Base-by-base conservation (phyloP, 2,888 invertebrate species). In the Archips crataeganus region DNA sequence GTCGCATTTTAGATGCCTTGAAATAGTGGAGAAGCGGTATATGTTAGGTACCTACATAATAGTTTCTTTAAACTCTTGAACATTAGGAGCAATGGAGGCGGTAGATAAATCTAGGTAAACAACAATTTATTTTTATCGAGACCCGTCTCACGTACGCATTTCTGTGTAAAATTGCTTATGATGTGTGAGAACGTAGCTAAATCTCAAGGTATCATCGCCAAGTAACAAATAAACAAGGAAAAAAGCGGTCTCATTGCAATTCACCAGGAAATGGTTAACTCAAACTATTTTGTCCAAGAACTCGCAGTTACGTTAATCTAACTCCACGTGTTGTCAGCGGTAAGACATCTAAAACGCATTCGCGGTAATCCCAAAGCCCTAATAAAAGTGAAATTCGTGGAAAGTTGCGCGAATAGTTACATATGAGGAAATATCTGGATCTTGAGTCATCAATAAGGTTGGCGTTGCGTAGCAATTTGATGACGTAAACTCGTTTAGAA, bases 301-400 rank as follows among this genome's bases (percentile, higher is more conserved):
- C 73, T 59, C 47, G 62, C 36, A 63, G 49, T 9, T 36, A 36
- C 34, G 42, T 10, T 47, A 57, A 47, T 45, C 63, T 63, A 63
- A 57, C 57, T 57, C 67, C 36, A 65, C 11, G 34, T 49, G 68
- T 42, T 69, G 45, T 69, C 59, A 42, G 39, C 59, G 57, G 62
- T 23, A 39, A 57, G 54, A 63, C 63, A 72, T 72, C 63, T 62
- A 47, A 63, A 71, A 59, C 49, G 47, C 63, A 34, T 73, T 73
- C 73, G 32, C 57, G 63, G 73, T 68, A 73, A 73, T 72, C 66
- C 59, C 68, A 59, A 49, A 63, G 67, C 39, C 39, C 68, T 64
- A 59, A 64, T 69, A 70, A 70, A 70, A 65, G 65, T 70, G 69
- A 74, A 65, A 74, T 74, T 65, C 74, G 60, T 45, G 54, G 74